Percentiles rank a stretch among this genome's conserved stretches.
phyloP scores from a whole-genome alignment of 2,797 vertebrate species.

The Glyptemys insculpta region DNA sequence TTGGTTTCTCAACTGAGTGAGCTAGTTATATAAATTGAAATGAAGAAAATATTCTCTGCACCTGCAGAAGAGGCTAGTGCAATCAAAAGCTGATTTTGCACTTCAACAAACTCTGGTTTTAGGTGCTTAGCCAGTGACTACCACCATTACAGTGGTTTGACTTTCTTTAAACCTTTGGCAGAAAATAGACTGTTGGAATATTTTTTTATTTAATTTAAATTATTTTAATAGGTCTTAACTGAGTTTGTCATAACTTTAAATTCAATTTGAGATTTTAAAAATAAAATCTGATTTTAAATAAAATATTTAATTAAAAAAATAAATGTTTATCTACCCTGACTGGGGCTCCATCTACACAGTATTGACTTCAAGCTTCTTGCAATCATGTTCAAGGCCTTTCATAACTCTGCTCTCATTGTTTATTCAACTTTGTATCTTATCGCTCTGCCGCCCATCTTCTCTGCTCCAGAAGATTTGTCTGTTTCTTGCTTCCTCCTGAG shows the following conservation, averaged over 20 bases:
- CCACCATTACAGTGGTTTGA: neutral
- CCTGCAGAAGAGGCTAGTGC: neutral
- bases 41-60: neutral
- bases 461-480: neutral
- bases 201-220: neutral
- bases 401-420: neutral
- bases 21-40: neutral
- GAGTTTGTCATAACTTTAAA: neutral
- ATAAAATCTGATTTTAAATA: neutral
- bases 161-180: neutral
- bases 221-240: neutral
- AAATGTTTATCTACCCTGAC: neutral
- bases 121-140: neutral
- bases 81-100: neutral
- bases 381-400: neutral
- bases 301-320: neutral
- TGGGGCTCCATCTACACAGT: neutral
- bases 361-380: neutral
- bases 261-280: neutral
- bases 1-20: neutral
- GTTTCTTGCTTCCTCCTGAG: neutral
- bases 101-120: neutral
- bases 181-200: neutral
- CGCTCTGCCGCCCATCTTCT: neutral
- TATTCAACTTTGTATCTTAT: accelerated